phyloP scores from a whole-genome alignment of 2,113 vertebrate species.

The Rhynchopsitta pachyrhyncha region DNA sequence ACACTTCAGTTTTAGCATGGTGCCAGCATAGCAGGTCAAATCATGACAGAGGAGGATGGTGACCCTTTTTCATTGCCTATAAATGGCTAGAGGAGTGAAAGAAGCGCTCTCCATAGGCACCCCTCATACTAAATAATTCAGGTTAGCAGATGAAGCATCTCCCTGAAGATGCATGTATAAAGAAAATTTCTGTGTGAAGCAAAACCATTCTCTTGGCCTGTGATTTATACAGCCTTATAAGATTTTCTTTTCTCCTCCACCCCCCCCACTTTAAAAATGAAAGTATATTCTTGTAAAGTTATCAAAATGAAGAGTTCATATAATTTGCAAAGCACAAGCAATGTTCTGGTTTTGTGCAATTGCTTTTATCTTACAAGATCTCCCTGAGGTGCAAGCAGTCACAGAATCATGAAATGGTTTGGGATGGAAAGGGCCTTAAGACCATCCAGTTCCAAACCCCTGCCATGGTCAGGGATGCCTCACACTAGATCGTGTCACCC shows the following conservation, averaged over 20 bases:
- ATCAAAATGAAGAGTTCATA: neutral
- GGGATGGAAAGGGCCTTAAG: neutral
- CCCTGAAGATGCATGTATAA: neutral
- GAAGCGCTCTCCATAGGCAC: neutral
- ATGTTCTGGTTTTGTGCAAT: neutral
- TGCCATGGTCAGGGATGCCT: neutral
- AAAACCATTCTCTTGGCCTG: neutral
- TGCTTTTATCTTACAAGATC: neutral
- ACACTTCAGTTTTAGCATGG: neutral
- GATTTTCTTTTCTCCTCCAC: fast-evolving
- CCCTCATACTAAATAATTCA: neutral
- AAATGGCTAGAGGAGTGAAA: neutral
- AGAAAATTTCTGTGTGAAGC: neutral
- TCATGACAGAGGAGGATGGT: neutral
- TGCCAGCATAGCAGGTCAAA: neutral
- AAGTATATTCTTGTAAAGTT: neutral
- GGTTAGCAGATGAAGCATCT: neutral
- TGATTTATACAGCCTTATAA: neutral
- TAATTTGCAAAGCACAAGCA: neutral
- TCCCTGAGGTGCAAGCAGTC: neutral
- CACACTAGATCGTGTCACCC: too few relatives aligned
- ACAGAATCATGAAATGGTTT: neutral
- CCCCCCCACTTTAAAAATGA: neutral
- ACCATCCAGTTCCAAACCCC: neutral
- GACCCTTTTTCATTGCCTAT: neutral